phyloP scores from a whole-genome alignment of 2,888 invertebrate genomes.

The Synanthedon tipuliformis region DNA sequence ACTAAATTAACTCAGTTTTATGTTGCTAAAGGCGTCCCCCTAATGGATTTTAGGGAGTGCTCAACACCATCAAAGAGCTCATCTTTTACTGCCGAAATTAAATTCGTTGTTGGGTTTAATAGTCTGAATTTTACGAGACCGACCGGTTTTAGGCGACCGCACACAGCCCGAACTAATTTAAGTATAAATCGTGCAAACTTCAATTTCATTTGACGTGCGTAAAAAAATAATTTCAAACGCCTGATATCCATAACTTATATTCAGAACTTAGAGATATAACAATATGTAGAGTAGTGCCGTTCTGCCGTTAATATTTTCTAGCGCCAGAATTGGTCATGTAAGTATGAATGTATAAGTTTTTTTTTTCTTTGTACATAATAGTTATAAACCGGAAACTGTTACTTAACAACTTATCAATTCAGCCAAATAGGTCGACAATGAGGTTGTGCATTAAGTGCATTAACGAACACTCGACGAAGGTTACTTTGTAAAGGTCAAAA shows the following conservation, averaged over 20 bases:
- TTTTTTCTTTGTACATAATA: too few relatives aligned
- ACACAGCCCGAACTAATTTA: slow-evolving; percentile 4
- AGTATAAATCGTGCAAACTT: slow-evolving; percentile 5
- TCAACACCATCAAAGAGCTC: background rate
- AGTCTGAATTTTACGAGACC: slow-evolving; percentile 7
- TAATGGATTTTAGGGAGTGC: background rate
- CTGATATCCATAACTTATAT: too few relatives aligned
- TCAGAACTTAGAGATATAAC: too few relatives aligned
- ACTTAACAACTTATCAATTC: background rate
- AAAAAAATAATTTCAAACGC: background rate
- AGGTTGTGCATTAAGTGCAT: background rate
- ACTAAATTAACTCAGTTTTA: background rate
- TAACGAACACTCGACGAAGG: background rate
- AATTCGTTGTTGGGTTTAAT: slow-evolving; percentile 8
- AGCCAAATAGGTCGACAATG: background rate
- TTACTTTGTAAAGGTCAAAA: background rate
- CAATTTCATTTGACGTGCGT: slow-evolving; percentile 1
- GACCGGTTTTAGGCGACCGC: slow-evolving; percentile 5
- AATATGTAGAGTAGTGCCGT: too few relatives aligned
- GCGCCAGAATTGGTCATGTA: too few relatives aligned
- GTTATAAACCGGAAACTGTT: background rate
- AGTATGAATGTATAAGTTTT: too few relatives aligned
- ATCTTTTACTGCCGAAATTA: slow-evolving; percentile 2
- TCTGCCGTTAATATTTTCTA: too few relatives aligned
- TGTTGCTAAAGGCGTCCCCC: background rate